These are phyloP conservation scores for Pachyuromys duprasi DNA, from an alignment of 2,797 vertebrate genomes.

Conservation along the genomic window DNA sequence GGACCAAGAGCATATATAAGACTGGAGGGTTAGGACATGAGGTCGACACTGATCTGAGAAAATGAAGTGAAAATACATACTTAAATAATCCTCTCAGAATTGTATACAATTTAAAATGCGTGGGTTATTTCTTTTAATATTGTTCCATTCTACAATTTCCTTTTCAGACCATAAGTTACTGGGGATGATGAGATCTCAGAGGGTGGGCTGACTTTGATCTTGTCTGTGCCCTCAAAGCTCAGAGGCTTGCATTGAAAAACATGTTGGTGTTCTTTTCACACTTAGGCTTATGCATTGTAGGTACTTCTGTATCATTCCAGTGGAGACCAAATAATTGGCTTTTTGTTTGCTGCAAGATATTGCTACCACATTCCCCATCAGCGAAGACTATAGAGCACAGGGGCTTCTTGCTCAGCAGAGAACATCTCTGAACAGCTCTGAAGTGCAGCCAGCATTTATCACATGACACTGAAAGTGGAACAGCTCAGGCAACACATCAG, in stretches of 20 bases:
- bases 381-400: background rate
- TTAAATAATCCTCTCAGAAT: background rate
- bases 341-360: background rate
- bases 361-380: background rate
- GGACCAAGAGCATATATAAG: background rate
- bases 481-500: background rate
- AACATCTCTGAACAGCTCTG: background rate
- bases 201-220: background rate
- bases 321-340: background rate
- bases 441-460: background rate
- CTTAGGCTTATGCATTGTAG: background rate
- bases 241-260: background rate
- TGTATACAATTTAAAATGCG: background rate
- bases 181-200: background rate
- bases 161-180: background rate
- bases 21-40: background rate
- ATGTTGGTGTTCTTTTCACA: background rate
- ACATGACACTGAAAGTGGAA: background rate
- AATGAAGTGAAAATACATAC: too few species aligned
- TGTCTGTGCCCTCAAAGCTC: background rate
- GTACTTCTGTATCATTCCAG: background rate
- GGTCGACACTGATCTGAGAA: background rate
- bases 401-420: background rate
- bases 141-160: background rate
- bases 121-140: background rate